Conservation (phyloP, 2,888 invertebrate genomes). For the Lasioglossum zephyrum region DNA sequence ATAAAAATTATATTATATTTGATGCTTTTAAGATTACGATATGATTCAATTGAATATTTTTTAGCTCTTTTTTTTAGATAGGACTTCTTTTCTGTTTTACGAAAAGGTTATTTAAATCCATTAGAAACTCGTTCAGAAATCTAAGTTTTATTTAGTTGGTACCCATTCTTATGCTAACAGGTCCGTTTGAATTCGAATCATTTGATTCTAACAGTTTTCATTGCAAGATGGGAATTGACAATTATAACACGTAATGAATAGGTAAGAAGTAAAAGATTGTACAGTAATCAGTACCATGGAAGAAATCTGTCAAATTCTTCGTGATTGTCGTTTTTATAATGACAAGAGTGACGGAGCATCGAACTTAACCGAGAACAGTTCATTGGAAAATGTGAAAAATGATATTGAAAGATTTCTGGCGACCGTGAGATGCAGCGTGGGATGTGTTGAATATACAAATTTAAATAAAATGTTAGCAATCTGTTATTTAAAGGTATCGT, state of each 20-base stretch:
- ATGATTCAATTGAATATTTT: neutral
- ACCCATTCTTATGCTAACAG: neutral
- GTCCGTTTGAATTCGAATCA: constrained; percentile 43
- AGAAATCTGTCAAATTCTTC: constrained; percentile 50
- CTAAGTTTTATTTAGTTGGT: constrained; percentile 14
- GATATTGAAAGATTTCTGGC: constrained; percentile 57
- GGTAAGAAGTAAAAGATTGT: neutral
- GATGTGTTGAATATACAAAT: constrained; percentile 72
- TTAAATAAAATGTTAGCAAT: constrained; percentile 77
- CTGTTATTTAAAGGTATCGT: constrained; percentile 69
- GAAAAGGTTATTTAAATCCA: neutral
- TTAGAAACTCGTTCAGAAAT: neutral
- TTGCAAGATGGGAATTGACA: neutral
- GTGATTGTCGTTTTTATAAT: constrained; percentile 25
- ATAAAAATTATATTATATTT: neutral
- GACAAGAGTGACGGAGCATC: constrained; percentile 4
- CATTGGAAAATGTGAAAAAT: constrained; percentile 39
- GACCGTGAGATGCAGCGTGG: constrained; percentile 48
- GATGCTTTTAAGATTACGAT: neutral
- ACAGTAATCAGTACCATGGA: constrained; percentile 26
- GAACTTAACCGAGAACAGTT: constrained; percentile 16
- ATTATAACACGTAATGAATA: neutral
- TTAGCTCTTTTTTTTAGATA: neutral
- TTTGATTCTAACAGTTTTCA: neutral
- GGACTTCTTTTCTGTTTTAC: neutral